Evolutionary conservation across 1,140 invertebrate genomes (phyloP).

Genomic region (Drosophila pseudoobscura): DNA sequence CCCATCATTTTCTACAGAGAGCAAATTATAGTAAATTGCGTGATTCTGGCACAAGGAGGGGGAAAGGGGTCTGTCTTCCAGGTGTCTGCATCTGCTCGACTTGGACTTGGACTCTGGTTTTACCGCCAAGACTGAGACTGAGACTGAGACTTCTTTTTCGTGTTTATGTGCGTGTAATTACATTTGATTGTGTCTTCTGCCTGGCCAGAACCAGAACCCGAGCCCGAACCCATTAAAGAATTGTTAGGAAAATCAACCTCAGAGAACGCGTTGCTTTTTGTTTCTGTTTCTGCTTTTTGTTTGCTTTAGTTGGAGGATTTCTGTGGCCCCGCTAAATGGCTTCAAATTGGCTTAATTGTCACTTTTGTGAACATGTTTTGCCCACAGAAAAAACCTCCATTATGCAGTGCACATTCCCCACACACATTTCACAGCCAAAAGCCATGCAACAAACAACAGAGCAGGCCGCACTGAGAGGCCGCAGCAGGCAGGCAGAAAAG

Average conservation of each 20-base stretch:
- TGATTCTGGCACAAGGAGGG: slow-evolving; percentile 49
- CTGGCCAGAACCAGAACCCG: no score
- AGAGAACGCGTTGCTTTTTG: slow-evolving; percentile 7
- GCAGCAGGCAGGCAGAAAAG: no score
- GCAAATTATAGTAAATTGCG: slow-evolving; percentile 80
- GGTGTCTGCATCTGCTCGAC: slow-evolving; percentile 34
- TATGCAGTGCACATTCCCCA: slow-evolving; percentile 47
- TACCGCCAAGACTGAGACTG: no score
- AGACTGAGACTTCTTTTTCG: slow-evolving; percentile 43
- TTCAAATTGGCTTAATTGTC: slow-evolving; percentile 80
- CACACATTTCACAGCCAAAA: slow-evolving; percentile 10
- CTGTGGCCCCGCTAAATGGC: slow-evolving; percentile 57
- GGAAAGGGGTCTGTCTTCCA: slow-evolving; percentile 22
- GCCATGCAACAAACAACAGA: slow-evolving; percentile 46
- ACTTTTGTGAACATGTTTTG: slow-evolving; percentile 75
- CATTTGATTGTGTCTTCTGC: slow-evolving; percentile 62
- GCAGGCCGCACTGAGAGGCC: no score
- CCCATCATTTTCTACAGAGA: no score
- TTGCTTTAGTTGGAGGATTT: slow-evolving; percentile 10
- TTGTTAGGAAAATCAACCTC: slow-evolving; percentile 53
- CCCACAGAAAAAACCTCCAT: slow-evolving; percentile 29
- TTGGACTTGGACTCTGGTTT: slow-evolving; percentile 29
- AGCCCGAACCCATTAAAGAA: slow-evolving; percentile 52
- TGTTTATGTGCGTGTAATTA: slow-evolving; percentile 82
- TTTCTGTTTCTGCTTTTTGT: slow-evolving; percentile 21